These are phyloP conservation scores for Hydraecia micacea DNA, from an alignment of 2,888 invertebrate species.

Conservation along the genomic window DNA sequence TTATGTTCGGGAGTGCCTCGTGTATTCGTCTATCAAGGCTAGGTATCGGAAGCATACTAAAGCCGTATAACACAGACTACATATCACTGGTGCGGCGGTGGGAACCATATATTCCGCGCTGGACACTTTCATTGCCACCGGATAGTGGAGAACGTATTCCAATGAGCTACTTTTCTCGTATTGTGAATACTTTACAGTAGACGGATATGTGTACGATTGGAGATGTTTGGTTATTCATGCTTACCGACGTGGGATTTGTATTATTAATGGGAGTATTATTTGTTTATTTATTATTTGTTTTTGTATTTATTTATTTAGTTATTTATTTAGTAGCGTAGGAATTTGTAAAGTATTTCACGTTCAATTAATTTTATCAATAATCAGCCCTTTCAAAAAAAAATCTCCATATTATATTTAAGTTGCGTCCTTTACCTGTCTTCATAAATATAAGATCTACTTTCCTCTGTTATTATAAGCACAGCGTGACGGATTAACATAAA, in stretches of 20 bases:
- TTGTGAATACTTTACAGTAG: conserved; percentile 39
- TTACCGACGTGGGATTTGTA: neutral
- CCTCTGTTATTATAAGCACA: neutral
- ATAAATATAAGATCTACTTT: too few relatives aligned
- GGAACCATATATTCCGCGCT: conserved; percentile 46
- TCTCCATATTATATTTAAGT: too few relatives aligned
- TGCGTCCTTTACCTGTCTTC: too few relatives aligned
- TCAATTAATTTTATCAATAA: too few relatives aligned
- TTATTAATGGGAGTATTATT: neutral
- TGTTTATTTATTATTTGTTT: too few relatives aligned
- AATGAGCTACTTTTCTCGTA: conserved; percentile 52
- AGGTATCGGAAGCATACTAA: conserved; percentile 25
- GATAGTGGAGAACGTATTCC: conserved; percentile 52
- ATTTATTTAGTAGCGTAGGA: too few relatives aligned
- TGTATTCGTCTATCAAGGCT: conserved; percentile 19
- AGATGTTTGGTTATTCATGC: conserved; percentile 22
- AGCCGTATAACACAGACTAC: conserved; percentile 33
- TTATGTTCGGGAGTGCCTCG: neutral
- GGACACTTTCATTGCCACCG: conserved; percentile 62
- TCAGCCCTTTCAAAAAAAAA: too few relatives aligned
- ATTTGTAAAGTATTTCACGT: neutral
- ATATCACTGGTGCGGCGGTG: conserved; percentile 29
- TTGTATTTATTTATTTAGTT: too few relatives aligned
- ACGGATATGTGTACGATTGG: neutral
- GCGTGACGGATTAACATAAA: conserved; percentile 14